Percentiles rank a stretch among this genome's conserved stretches.
These are phyloP conservation scores for Orchesella flavescens DNA, from an alignment of 2,888 invertebrate genomes.

Conservation along the genomic window DNA sequence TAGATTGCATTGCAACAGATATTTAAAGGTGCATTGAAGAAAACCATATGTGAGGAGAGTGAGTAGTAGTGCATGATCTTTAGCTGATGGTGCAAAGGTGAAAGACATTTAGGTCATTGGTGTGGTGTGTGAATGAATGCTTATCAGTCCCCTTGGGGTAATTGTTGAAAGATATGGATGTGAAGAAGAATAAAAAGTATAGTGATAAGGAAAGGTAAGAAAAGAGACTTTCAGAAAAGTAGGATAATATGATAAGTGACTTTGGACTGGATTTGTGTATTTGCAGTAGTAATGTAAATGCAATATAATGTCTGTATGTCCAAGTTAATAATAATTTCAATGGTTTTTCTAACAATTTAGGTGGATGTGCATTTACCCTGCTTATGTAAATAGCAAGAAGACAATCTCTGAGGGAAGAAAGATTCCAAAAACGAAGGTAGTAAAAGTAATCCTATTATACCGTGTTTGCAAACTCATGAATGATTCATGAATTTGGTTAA, in stretches of 20 bases:
- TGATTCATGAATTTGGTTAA: not conserved
- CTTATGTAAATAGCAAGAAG: constrained; percentile 95
- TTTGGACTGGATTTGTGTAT: no score
- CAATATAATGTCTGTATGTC: not conserved
- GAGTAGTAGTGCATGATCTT: no score
- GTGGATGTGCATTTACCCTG: constrained; percentile 98
- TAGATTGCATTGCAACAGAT: no score
- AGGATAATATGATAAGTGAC: not conserved
- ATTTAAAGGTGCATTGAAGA: no score
- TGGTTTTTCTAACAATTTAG: constrained; percentile 74
- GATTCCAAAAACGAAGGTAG: constrained; percentile 84
- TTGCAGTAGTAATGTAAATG: no score
- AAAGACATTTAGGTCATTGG: not conserved
- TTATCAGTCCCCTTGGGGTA: not conserved
- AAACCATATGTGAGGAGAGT: no score
- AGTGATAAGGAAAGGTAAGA: constrained; percentile 84
- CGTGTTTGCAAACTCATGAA: not conserved
- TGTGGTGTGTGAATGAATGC: not conserved
- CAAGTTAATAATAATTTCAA: constrained; percentile 3
- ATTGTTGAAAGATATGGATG: constrained; percentile 35
- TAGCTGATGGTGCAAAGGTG: no score
- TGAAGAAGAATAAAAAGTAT: constrained; percentile 80
- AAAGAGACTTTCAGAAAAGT: not conserved
- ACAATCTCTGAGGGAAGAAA: constrained; percentile 91
- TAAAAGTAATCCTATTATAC: not conserved